Conservation (phyloP, 1,140 invertebrate genomes). For the Diploscapter pachys region DNA sequence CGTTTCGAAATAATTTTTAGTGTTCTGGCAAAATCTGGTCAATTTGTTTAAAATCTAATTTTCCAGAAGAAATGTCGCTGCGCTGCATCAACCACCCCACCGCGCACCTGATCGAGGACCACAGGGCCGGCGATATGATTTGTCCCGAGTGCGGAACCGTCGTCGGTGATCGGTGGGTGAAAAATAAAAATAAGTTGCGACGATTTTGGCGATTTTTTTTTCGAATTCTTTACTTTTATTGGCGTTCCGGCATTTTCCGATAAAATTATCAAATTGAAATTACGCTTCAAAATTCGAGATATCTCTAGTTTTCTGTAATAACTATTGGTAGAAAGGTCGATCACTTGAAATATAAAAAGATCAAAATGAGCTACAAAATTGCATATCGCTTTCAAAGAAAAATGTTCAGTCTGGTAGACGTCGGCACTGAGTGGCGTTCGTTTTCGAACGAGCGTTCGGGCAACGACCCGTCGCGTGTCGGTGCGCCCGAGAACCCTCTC, state of each 20-base stretch:
- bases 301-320: background rate
- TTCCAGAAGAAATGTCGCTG: conserved; percentile 2
- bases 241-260: background rate
- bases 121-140: conserved; percentile 95
- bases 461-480: conserved; percentile 96
- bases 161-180: conserved; percentile 84
- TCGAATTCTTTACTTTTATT: background rate
- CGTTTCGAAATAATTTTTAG: too few species aligned
- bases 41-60: too few species aligned
- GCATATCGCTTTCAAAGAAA: background rate
- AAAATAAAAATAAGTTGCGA: background rate
- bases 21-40: too few species aligned
- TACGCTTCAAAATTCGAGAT: background rate
- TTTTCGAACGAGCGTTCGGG: conserved; percentile 97
- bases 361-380: background rate
- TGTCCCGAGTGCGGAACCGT: conserved; percentile 98
- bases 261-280: background rate
- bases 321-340: background rate
- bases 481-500: conserved; percentile 80
- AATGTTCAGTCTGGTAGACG: conserved; percentile 83
- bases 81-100: conserved; percentile 76
- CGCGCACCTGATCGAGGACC: conserved; percentile 91
- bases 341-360: background rate
- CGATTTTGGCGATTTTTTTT: background rate
- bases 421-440: conserved; percentile 99